Evolutionary conservation across 1,140 invertebrate species (phyloP), one percentile per base, ranked within the genome.

Genomic region (Bathynomus jamesi): DNA sequence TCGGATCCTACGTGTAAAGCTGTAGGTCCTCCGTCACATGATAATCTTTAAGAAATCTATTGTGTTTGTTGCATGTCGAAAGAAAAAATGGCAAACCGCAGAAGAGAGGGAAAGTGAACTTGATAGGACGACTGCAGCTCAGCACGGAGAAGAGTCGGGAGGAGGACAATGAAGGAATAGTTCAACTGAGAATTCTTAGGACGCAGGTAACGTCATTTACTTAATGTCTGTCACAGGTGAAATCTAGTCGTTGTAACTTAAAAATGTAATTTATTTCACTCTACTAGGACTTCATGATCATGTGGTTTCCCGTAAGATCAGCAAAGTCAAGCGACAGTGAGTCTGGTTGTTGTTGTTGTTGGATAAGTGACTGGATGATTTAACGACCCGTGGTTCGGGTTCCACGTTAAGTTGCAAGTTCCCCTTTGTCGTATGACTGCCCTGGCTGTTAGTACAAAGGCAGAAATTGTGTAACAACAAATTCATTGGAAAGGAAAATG

Each of bases 111-210:
- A 96, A 96, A 85, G 89, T 93, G 70, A 98, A 97, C 87, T 84
- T 99, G 70, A 93, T 99, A 82, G 96, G 96, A 65, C 85, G 95
- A 76, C 84, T 98, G 62, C 95, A 98, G 83, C 82, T 98, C 31
- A 96, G 93, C 77, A 98, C 95, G 4, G 96, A 98, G 83, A 87
- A 94, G 71, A 94, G 92, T 75, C 93, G 95, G 83, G 90, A 98
- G 80, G 96, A 96, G 83, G 94, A 99, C 82, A 98, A 98, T 84
- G 94, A 98, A 84, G 95, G 93, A 60, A 98, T 99, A 80, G 93
- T 97, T 77, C 94, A 97, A 82, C 85, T 99, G 46, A 87, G 96
- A 81, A 96, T 97, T 81, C 85, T 98, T 74, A 86, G 96, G 80
- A 90, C 91, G 61, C 89, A 91, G 85, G 75, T 77, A 4, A 63